Evolutionary conservation across 1,140 invertebrate genomes (phyloP).

Genomic region (Drosophila trapezifrons): DNA sequence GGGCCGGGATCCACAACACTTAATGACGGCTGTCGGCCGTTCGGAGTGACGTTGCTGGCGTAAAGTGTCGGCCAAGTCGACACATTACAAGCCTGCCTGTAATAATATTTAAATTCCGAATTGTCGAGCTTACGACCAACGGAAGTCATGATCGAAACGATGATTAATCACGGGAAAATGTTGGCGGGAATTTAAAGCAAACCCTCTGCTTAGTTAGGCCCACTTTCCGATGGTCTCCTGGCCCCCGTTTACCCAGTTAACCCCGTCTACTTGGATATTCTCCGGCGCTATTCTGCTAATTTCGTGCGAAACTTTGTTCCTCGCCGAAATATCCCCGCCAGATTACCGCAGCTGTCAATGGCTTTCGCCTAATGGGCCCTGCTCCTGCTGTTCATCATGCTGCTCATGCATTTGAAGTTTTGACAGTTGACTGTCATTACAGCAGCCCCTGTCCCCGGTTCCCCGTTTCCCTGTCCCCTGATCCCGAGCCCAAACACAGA

Average conservation of each 20-base stretch:
- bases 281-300: conserved; percentile 11
- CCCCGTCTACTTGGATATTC: conserved; percentile 3
- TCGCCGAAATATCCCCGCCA: conserved; percentile 11
- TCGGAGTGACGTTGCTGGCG: conserved; percentile 38
- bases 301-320: conserved; percentile 23
- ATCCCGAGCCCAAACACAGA: conserved; percentile 6
- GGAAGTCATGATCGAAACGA: conserved; percentile 13
- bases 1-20: conserved; percentile 18
- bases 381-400: conserved; percentile 67
- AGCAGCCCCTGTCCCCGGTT: background rate
- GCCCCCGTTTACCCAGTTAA: background rate
- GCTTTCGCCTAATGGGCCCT: conserved; percentile 7
- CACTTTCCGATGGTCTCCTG: background rate
- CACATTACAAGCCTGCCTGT: conserved; percentile 55
- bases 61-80: conserved; percentile 62
- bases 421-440: conserved; percentile 80
- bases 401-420: conserved; percentile 77
- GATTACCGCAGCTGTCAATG: conserved; percentile 1
- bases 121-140: conserved; percentile 10
- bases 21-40: conserved; percentile 60
- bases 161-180: conserved; percentile 33
- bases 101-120: conserved; percentile 58
- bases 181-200: conserved; percentile 2
- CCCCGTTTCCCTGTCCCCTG: background rate
- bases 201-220: background rate